Base-by-base conservation (phyloP, 2,888 invertebrate species). In the Parnassius orleans region DNA sequence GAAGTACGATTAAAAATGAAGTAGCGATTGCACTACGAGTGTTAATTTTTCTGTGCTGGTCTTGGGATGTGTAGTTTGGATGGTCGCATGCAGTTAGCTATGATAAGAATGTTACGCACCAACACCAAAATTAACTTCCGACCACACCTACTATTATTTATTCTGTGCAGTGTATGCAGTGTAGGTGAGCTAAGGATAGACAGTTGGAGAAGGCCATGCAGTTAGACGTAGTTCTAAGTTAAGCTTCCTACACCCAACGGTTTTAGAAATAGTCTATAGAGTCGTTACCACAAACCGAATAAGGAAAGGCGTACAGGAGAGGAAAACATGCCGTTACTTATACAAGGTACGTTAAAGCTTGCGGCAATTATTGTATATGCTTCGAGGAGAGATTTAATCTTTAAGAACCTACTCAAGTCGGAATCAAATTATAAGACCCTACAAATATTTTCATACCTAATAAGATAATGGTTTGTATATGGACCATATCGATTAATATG, bases 271-370 rank as follows among this genome's bases (percentile, higher is more conserved):
- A 50, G 10, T 11, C 3, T 24, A 47, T 19, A 61, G 56, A 62
- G 43, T 11, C 33, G 47, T 46, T 54, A 79, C 83, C 84, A 82
- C 80, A 81, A 81, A 83, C 72, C 69, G 64, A 63, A 56, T 47
- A 55, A 77, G 88, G 86, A 87, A 50, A 71, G 86, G 84, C 72
- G 66, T 24, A 60, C 12, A 58, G 87, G 87, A 81, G 14, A 73
- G 90, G 86, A 66, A 33, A 24, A 66, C 88, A 83, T 89, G 87
- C 87, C 65, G 66, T 89, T 85, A 89, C 70, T 75, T 57, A 71
- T 67, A 58, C 60, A 57, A 46, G 65, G 52, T 48, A 48, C 19
- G 55, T 63, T 59, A 63, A 15, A 63, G 55, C 52, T 59, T 63
- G 72, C 61, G 59, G 72, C 66, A 72, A 73, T 47, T 73, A 78